These are phyloP conservation scores for Drosophila kepulauana DNA, from an alignment of 1,140 invertebrate species.

Conservation along the genomic window DNA sequence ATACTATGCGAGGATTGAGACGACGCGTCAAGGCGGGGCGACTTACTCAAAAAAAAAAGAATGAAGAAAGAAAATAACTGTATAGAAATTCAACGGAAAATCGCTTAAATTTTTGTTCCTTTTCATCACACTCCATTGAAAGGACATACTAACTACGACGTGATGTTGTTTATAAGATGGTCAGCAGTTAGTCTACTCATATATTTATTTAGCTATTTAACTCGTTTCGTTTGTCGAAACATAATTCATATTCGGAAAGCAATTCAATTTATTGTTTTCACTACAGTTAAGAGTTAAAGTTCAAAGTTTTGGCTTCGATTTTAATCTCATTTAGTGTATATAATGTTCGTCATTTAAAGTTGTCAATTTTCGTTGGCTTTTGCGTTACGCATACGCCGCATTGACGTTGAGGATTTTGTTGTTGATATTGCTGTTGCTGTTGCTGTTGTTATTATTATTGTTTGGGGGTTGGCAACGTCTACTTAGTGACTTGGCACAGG, in stretches of 20 bases:
- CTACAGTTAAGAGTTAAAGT: not conserved
- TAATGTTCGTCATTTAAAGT: not conserved
- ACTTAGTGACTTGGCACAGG: constrained; percentile 2
- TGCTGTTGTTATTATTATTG: not conserved
- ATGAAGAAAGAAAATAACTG: constrained; percentile 23
- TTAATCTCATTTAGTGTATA: not conserved
- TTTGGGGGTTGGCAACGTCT: not conserved
- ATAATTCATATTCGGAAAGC: not conserved
- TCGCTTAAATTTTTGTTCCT: constrained; percentile 21
- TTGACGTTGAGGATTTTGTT: constrained; percentile 25
- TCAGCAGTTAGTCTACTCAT: not conserved
- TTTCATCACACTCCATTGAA: constrained; percentile 14
- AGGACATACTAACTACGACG: not conserved
- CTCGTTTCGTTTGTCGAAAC: not conserved
- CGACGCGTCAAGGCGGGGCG: constrained; percentile 28
- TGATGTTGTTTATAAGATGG: constrained; percentile 15
- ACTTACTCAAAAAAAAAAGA: constrained; percentile 28
- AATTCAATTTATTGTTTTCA: no score
- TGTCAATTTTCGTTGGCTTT: constrained; percentile 4
- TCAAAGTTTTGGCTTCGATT: not conserved
- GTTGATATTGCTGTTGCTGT: not conserved
- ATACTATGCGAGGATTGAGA: not conserved
- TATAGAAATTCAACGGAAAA: constrained; percentile 46
- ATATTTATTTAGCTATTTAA: not conserved
- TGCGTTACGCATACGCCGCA: constrained; percentile 56